Conservation (phyloP, 2,797 vertebrate species). For the Chromis chromis region DNA sequence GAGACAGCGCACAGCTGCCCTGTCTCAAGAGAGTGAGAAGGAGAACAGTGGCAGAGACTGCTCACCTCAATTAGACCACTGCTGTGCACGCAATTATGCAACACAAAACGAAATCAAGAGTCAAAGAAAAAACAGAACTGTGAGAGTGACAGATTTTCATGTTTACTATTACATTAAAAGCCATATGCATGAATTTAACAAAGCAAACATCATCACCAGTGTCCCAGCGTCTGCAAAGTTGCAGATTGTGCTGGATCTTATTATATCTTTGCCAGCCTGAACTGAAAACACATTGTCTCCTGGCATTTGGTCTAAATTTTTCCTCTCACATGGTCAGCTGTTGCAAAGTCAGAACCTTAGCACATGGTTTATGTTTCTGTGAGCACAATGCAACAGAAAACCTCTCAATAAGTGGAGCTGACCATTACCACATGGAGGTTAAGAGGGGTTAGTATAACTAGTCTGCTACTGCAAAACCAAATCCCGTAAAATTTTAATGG, state of each 20-base stretch:
- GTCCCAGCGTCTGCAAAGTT: constrained; percentile 26
- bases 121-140: background rate
- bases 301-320: constrained; percentile 43
- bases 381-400: constrained; percentile 56
- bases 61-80: constrained; percentile 30
- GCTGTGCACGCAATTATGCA: constrained; percentile 16
- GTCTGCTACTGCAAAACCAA: constrained; percentile 56
- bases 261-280: constrained; percentile 51
- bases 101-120: constrained; percentile 18
- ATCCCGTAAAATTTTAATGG: constrained; percentile 25
- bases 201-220: background rate
- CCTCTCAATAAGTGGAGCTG: constrained; percentile 65
- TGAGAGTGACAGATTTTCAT: background rate
- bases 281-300: constrained; percentile 67
- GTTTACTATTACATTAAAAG: constrained; percentile 2
- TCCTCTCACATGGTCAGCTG: constrained; percentile 50
- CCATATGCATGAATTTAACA: background rate
- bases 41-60: constrained; percentile 10
- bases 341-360: constrained; percentile 43
- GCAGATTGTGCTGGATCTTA: constrained; percentile 47
- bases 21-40: constrained; percentile 48
- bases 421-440: constrained; percentile 73
- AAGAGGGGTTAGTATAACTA: constrained; percentile 55
- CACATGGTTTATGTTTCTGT: constrained; percentile 49
- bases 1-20: constrained; percentile 66